Evolutionary conservation across 2,113 vertebrate genomes (phyloP).

Genomic region (Thunnus thynnus): DNA sequence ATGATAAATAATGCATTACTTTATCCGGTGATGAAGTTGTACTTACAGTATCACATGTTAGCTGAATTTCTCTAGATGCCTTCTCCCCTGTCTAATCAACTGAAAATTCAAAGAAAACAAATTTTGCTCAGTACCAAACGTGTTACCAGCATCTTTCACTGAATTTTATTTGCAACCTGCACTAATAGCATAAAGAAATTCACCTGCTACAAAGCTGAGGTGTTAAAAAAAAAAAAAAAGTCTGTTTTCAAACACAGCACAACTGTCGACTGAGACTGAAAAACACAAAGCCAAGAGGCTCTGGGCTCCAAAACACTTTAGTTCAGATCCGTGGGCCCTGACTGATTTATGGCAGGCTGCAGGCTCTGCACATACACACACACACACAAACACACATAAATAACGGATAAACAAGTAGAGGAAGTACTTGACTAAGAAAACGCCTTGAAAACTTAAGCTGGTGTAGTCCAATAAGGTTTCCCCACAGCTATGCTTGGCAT

Average conservation of each 20-base stretch:
- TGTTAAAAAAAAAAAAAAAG: constrained; percentile 5
- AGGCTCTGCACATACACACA: constrained; percentile 24
- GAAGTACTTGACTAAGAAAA: constrained; percentile 24
- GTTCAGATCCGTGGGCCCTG: constrained; percentile 57
- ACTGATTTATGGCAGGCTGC: constrained; percentile 68
- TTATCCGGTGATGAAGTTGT: constrained; percentile 20
- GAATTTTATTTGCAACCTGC: constrained; percentile 35
- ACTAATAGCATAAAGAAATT: constrained; percentile 30
- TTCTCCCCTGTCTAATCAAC: constrained; percentile 30
- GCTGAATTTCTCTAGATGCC: constrained; percentile 31
- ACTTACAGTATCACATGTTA: background rate
- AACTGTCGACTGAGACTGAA: constrained; percentile 32
- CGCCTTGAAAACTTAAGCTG: background rate
- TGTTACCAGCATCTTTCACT: background rate
- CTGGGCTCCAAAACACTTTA: constrained; percentile 63
- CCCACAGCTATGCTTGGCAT: constrained; percentile 7
- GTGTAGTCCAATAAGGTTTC: background rate
- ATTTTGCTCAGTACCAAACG: constrained; percentile 2
- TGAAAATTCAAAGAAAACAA: constrained; percentile 24
- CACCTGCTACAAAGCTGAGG: background rate
- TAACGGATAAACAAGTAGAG: constrained; percentile 10
- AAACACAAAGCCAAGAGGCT: constrained; percentile 48
- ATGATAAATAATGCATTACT: constrained; percentile 10
- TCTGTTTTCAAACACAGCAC: constrained; percentile 21
- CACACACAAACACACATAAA: constrained; percentile 23